These are phyloP conservation scores for Drosophila tani DNA, from an alignment of 1,140 invertebrate species.

Conservation along the genomic window DNA sequence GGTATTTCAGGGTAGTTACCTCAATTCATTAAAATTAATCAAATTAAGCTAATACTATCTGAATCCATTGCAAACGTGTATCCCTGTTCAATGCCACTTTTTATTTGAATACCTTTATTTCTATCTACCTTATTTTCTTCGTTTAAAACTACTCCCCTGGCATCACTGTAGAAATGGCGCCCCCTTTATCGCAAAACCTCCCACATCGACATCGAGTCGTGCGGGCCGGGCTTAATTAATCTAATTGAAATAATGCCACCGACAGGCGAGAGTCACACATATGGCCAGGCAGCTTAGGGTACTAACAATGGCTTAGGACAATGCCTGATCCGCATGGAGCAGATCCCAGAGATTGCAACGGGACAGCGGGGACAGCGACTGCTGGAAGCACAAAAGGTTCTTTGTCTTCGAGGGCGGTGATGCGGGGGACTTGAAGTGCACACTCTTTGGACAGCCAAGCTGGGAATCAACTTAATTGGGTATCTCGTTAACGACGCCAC, in stretches of 20 bases:
- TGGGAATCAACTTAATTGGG: conserved; percentile 30
- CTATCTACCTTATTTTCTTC: background rate
- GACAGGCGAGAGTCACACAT: conserved; percentile 36
- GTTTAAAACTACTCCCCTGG: conserved; percentile 6
- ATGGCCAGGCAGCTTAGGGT: conserved; percentile 14
- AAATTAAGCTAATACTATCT: background rate
- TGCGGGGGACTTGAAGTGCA: conserved; percentile 9
- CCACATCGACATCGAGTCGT: conserved; percentile 1
- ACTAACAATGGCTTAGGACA: conserved; percentile 49
- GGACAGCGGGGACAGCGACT: conserved; percentile 6
- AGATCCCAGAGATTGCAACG: conserved; percentile 29
- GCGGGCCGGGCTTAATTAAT: conserved; percentile 49
- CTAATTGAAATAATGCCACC: conserved; percentile 52
- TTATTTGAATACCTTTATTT: background rate
- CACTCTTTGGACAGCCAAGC: conserved; percentile 20
- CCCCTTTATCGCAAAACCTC: background rate
- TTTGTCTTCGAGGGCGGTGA: conserved; percentile 20
- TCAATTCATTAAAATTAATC: too few species aligned
- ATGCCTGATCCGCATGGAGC: conserved; percentile 26
- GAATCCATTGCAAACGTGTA: background rate
- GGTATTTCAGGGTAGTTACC: too few species aligned
- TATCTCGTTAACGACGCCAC: conserved; percentile 22
- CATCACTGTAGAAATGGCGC: conserved; percentile 5
- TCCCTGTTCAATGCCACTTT: background rate
- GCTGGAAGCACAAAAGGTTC: conserved; percentile 27